Evolutionary conservation across 2,888 invertebrate species (phyloP).

Genomic region (Allophyes oxyacanthae): DNA sequence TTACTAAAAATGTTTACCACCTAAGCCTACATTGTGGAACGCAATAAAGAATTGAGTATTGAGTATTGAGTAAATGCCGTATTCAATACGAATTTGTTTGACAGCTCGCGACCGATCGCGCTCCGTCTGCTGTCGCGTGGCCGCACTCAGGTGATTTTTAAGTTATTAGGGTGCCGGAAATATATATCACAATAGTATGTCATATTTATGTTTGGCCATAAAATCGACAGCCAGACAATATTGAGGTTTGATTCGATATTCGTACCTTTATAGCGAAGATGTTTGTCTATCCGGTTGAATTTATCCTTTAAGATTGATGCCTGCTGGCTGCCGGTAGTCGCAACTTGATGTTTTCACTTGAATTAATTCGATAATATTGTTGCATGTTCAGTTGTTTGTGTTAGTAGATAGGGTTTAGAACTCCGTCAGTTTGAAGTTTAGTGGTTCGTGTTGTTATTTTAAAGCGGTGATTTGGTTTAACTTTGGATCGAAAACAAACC

Average conservation of each 20-base stretch:
- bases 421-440: not conserved
- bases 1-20: no score
- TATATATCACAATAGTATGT: no score
- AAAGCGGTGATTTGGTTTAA: no score
- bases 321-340: constrained; percentile 4
- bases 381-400: constrained; percentile 16
- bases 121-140: no score
- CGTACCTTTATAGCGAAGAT: constrained; percentile 28
- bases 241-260: constrained; percentile 28
- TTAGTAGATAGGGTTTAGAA: constrained; percentile 1
- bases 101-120: no score
- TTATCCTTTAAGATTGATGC: constrained; percentile 30
- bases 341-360: constrained; percentile 28
- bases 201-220: not conserved
- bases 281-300: constrained; percentile 27
- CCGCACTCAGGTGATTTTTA: no score
- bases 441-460: not conserved
- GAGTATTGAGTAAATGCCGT: no score
- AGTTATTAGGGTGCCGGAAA: no score
- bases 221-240: constrained; percentile 3
- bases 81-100: no score
- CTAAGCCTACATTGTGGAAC: no score
- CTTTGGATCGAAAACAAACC: no score
- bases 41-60: no score
- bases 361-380: constrained; percentile 39